phyloP scores from a whole-genome alignment of 2,113 vertebrate genomes.

The Mastomys natalensis region DNA sequence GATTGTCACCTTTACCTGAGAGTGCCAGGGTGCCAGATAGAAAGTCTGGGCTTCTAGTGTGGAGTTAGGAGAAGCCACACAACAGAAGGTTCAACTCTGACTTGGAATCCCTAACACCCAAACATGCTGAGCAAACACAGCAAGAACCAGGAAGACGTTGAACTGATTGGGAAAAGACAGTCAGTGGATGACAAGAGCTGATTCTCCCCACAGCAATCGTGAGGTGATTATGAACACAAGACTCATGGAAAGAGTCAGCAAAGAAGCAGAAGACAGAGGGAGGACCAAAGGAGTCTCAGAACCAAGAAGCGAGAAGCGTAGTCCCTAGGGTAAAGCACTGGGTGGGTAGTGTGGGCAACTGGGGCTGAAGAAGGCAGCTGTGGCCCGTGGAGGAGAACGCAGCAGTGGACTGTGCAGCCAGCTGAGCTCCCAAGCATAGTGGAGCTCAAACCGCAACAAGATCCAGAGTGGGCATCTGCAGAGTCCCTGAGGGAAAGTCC shows the following conservation, averaged over 20 bases:
- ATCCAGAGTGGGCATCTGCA: background rate
- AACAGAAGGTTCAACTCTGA: background rate
- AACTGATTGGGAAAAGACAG: background rate
- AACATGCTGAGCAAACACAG: background rate
- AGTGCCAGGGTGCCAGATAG: no score
- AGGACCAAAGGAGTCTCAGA: background rate
- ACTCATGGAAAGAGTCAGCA: background rate
- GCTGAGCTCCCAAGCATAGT: rapidly evolving
- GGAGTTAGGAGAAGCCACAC: background rate
- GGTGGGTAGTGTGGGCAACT: background rate
- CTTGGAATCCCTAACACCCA: background rate
- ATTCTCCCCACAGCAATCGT: background rate
- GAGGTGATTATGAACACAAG: background rate
- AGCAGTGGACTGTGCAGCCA: background rate
- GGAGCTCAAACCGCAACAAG: background rate
- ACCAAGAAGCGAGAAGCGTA: background rate
- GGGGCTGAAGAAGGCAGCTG: background rate
- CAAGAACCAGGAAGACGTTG: background rate
- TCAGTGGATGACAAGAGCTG: background rate
- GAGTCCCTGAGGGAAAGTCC: background rate
- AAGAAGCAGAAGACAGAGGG: background rate
- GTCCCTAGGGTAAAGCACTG: background rate
- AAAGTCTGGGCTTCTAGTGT: background rate
- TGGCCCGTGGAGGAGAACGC: no score
- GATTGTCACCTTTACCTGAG: background rate